Base-by-base conservation (phyloP, 2,888 invertebrate species). In the Pelosia muscerda region DNA sequence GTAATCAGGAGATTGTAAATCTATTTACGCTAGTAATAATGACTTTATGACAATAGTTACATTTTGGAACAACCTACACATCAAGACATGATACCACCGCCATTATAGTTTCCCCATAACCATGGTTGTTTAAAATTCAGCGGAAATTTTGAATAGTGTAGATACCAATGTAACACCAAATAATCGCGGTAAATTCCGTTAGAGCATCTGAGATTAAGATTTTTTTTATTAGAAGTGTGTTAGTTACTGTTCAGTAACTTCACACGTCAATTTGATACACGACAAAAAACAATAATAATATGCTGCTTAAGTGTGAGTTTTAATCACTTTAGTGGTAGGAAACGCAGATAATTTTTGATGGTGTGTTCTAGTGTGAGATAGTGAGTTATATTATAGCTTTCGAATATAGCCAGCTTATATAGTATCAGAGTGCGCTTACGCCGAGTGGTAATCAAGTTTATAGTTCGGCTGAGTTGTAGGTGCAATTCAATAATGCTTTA, bases 401-500 rank as follows among this genome's bases (percentile, higher is more conserved):
- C n/a, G 25, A n/a, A 53, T 10, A 13, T 25, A 22, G 54, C 23
- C 23, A 62, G 62, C 53, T 62, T 62, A 8, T 31, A 28, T 15
- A 31, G 3, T 31, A 10, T 53, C 22, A 31, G 26, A 62, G 53
- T 31, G 53, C 6, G 62, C 53, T 62, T 62, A 28, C 13, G 54
- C 2, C 26, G 60, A 26, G 60, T 60, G 60, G 38, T 42, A 25
- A 28, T 57, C 3, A 57, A 58, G 25, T 49, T 62, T 26, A 23
- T 61, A 60, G 25, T 19, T 6, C 28, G 54, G 57, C 56, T 57
- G 28, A 31, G 53, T 53, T 13, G 26, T 53, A 28, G 53, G 49
- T 28, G 53, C 62, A 53, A 22, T 9, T 15, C 23, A 63, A 10
- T 31, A 49, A 53, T 63, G 63, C 63, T 62, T 53, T 19, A 5